phyloP scores from a whole-genome alignment of 1,140 invertebrate species.

The Leguminivora glycinivorella region DNA sequence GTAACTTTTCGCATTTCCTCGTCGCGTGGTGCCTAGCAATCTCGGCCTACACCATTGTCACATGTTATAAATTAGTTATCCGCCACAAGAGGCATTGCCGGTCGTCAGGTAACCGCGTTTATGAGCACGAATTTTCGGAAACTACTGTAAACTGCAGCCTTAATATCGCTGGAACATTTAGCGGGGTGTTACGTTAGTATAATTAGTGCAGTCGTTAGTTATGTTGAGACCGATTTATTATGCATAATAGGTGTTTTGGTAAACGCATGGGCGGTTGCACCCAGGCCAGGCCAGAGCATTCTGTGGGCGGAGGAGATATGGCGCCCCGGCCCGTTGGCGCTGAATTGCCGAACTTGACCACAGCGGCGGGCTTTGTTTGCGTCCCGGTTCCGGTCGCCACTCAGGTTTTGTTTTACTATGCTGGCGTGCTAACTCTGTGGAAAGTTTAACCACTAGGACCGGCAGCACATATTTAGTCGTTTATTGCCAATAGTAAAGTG shows the following conservation, averaged over 20 bases:
- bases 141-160: neutral
- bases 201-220: conserved; percentile 59
- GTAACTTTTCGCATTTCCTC: conserved; percentile 58
- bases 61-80: conserved; percentile 46
- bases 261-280: conserved; percentile 50
- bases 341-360: conserved; percentile 63
- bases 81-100: conserved; percentile 31
- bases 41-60: conserved; percentile 39
- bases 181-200: conserved; percentile 46
- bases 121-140: conserved; percentile 13
- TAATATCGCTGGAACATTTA: neutral
- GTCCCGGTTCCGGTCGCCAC: conserved; percentile 37
- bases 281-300: conserved; percentile 33
- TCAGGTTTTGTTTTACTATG: conserved; percentile 43
- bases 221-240: conserved; percentile 58
- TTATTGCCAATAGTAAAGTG: neutral
- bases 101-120: conserved; percentile 15
- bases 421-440: conserved; percentile 11
- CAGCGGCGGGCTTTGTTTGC: conserved; percentile 44
- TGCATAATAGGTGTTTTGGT: conserved; percentile 59
- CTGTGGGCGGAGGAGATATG: conserved; percentile 43
- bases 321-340: conserved; percentile 53
- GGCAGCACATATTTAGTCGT: neutral
- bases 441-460: neutral
- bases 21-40: conserved; percentile 38